Conservation (phyloP, 2,113 vertebrate species). For the Opisthocomus hoazin region DNA sequence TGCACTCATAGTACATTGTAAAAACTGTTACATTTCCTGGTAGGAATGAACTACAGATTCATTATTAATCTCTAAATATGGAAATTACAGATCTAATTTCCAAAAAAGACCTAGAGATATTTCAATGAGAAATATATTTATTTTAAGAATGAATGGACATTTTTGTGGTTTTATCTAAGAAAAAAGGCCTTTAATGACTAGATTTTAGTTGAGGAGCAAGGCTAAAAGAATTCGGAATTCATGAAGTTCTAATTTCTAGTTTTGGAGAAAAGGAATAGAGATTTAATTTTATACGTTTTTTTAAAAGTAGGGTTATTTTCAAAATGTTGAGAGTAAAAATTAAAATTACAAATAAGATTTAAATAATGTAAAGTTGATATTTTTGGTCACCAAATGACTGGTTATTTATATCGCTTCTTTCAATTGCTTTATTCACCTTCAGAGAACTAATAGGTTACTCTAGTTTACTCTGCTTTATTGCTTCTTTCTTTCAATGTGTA, state of each 20-base stretch:
- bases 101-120: not conserved
- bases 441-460: not conserved
- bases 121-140: not conserved
- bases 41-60: not conserved
- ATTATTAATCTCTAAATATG: not conserved
- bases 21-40: not conserved
- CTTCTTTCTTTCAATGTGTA: not conserved
- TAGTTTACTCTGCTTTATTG: conserved; percentile 16
- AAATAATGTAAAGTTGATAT: not conserved
- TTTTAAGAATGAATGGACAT: not conserved
- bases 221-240: not conserved
- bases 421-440: not conserved
- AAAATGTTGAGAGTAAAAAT: not conserved
- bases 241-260: not conserved
- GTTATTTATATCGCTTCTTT: not conserved
- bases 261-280: not conserved
- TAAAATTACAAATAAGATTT: not conserved
- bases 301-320: not conserved
- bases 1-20: not conserved
- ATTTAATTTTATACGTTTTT: not conserved
- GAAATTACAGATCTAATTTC: not conserved
- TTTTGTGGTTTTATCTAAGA: not conserved
- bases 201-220: not conserved
- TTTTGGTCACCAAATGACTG: not conserved
- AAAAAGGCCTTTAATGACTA: not conserved